Evolutionary conservation across 2,797 vertebrate genomes (phyloP).

Genomic region (Diglossa cyanea): DNA sequence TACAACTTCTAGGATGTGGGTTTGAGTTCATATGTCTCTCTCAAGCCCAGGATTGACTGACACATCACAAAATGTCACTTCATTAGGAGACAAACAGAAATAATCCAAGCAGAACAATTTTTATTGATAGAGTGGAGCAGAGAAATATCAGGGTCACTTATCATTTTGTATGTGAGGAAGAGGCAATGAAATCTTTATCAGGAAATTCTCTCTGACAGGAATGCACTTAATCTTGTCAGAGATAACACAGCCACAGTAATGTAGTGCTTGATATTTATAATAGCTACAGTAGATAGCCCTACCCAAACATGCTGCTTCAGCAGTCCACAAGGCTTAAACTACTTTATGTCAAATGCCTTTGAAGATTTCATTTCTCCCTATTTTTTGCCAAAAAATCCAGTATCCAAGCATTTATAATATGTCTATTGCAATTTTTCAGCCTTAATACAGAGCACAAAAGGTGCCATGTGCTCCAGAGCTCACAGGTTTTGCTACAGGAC

Average conservation of each 20-base stretch:
- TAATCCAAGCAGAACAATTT: constrained; percentile 71
- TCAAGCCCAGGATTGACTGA: constrained; percentile 33
- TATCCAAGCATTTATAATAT: not conserved
- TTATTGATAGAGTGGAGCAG: constrained; percentile 70
- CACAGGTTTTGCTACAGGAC: not conserved
- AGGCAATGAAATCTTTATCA: constrained; percentile 73
- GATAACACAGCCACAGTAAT: constrained; percentile 56
- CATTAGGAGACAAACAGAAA: constrained; percentile 71
- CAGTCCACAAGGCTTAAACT: constrained; percentile 33
- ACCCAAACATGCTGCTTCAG: constrained; percentile 33
- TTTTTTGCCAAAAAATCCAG: not conserved
- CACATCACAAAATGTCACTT: constrained; percentile 68
- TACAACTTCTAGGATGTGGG: not conserved
- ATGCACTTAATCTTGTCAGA: constrained; percentile 69
- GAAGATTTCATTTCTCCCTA: not conserved
- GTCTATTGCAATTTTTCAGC: not conserved
- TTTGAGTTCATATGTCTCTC: not conserved
- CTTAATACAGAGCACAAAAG: not conserved
- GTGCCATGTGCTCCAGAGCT: not conserved
- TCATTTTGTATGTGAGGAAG: constrained; percentile 55
- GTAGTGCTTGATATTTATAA: constrained; percentile 45
- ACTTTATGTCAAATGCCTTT: constrained; percentile 28
- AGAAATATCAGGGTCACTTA: constrained; percentile 72
- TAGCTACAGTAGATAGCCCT: constrained; percentile 30
- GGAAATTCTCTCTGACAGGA: constrained; percentile 65